Evolutionary conservation across 2,113 vertebrate species (phyloP).

Genomic region (Eonycteris spelaea): DNA sequence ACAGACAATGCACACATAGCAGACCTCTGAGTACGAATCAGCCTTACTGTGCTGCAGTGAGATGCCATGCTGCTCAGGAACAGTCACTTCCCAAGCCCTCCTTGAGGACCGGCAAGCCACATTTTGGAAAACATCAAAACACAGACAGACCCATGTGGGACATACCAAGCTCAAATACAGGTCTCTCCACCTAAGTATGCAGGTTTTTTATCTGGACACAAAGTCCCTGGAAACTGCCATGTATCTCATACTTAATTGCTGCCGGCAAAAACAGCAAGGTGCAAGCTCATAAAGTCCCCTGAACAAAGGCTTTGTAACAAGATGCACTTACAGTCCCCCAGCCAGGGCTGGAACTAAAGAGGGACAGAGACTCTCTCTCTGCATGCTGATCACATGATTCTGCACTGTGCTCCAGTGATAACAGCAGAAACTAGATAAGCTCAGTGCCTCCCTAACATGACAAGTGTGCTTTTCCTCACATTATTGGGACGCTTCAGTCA

Average conservation of each 20-base stretch:
- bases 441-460: not conserved
- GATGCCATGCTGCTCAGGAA: not conserved
- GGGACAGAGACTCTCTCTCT: not conserved
- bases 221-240: not conserved
- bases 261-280: not conserved
- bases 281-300: not conserved
- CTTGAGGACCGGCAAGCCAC: not conserved
- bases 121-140: not conserved
- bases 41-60: not conserved
- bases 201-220: not conserved
- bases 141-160: not conserved
- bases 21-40: not conserved
- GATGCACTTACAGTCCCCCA: not conserved
- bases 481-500: not conserved
- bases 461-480: not conserved
- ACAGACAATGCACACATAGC: not conserved
- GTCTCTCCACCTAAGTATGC: not conserved
- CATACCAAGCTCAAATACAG: not conserved
- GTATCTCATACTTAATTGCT: not conserved
- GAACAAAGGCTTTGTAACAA: not conserved
- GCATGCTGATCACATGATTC: rapidly evolving
- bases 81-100: not conserved
- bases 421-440: not conserved
- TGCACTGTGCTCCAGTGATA: rapidly evolving
- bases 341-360: not conserved